These are phyloP conservation scores for Hemichromis elongatus DNA, from an alignment of 2,113 vertebrate genomes.

Conservation along the genomic window DNA sequence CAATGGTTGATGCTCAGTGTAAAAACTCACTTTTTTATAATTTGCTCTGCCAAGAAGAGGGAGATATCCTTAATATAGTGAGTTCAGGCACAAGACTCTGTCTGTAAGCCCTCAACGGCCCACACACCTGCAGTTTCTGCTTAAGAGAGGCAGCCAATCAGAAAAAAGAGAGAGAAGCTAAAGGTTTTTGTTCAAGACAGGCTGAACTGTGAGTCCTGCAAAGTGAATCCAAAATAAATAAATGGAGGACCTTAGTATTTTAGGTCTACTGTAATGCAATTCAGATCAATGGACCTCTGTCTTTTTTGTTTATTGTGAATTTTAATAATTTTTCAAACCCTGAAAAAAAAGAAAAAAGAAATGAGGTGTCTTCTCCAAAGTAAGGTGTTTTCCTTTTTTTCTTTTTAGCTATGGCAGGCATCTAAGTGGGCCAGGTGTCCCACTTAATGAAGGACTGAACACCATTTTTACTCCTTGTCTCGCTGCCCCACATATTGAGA, in stretches of 20 bases:
- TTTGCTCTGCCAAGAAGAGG: background rate
- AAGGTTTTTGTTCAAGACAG: background rate
- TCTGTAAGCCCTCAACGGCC: background rate
- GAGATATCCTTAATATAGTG: background rate
- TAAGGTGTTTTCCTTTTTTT: background rate
- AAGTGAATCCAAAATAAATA: background rate
- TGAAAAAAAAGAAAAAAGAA: background rate
- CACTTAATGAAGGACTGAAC: background rate
- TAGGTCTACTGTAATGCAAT: background rate
- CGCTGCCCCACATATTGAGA: background rate
- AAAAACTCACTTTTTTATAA: background rate
- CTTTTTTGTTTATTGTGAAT: background rate
- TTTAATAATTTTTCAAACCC: background rate
- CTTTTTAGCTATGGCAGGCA: background rate
- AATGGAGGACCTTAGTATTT: no score
- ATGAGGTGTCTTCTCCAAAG: background rate
- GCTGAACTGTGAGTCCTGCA: background rate
- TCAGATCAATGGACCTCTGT: background rate
- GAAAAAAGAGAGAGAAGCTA: background rate
- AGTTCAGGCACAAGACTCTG: background rate
- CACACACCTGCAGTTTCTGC: background rate
- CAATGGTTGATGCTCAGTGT: background rate
- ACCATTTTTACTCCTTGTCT: background rate
- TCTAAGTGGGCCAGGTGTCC: background rate
- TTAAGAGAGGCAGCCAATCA: background rate